phyloP scores from a whole-genome alignment of 1,140 invertebrate genomes.

The Spodoptera litura region DNA sequence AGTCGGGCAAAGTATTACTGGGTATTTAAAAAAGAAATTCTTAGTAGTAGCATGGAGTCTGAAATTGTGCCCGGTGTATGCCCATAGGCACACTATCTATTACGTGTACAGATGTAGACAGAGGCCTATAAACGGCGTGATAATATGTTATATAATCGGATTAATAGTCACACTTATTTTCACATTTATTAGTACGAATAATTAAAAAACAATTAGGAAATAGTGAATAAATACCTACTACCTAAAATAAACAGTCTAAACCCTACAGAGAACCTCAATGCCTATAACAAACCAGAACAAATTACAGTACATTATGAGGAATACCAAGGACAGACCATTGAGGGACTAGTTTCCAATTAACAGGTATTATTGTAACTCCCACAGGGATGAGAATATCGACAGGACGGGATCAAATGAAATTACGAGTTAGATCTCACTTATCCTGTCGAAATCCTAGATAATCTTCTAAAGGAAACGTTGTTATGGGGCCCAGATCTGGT shows the following conservation, averaged over 20 bases:
- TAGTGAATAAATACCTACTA: too few relatives aligned
- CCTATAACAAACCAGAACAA: conserved; percentile 17
- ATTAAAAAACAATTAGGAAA: not conserved
- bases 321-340: conserved; percentile 46
- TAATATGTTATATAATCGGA: too few relatives aligned
- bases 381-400: conserved; percentile 54
- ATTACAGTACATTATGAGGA: conserved; percentile 50
- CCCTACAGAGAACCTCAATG: conserved; percentile 1
- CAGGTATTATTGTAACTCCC: conserved; percentile 55
- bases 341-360: conserved; percentile 61
- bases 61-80: too few relatives aligned
- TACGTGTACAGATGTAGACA: too few relatives aligned
- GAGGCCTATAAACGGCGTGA: too few relatives aligned
- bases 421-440: conserved; percentile 59
- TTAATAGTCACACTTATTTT: too few relatives aligned
- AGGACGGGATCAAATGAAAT: conserved; percentile 59
- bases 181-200: not conserved
- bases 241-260: not conserved
- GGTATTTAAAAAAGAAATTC: too few relatives aligned
- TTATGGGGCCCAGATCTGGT: conserved; percentile 26
- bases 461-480: conserved; percentile 51
- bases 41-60: too few relatives aligned
- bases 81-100: too few relatives aligned
- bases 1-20: too few relatives aligned
- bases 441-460: conserved; percentile 55